Base-by-base conservation (phyloP, 2,113 vertebrate genomes). In the Aleadryas rufinucha region DNA sequence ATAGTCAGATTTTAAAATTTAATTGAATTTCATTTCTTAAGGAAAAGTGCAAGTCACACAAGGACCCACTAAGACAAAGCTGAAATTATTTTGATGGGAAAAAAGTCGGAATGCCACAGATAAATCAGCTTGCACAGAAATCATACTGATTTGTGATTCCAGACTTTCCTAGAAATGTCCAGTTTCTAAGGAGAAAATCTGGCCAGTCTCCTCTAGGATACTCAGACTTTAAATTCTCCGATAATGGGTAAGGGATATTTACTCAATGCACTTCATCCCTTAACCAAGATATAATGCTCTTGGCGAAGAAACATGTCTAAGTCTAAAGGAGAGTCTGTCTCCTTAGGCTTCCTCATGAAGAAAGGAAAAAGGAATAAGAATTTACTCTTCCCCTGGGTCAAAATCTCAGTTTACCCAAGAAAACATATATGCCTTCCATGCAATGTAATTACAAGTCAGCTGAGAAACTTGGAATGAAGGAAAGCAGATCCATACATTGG, bases 401-500 rank as follows among this genome's bases (percentile, higher is more conserved):
- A 89, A 90, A 89, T 93, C 90, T 92, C 71, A 70, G 26, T 92
- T 90, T 81, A 86, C 56, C 30, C 65, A 69, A 84, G 82, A 93
- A 97, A 95, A 80, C 63, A 77, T 65, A 87, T 74, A 81, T 71
- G 65, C 30, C 52, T 95, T 95, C 50, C 81, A 87, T 64, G 61
- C 54, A 84, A 60, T 42, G 63, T 84, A 95, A 97, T 95, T 96
- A 93, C 76, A 84, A 93, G 87, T 91, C 95, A 96, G 90, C 72
- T 93, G 94, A 93, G 94, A 97, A 97, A 96, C 76, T 59, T 89
- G 72, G 85, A 96, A 94, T 95, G 93, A 97, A 93, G 66, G 90
- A 95, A 97, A 97, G 70, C 95, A 97, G 97, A 96, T 97, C 94
- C 81, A 94, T 97, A 81, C 87, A 83, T 16, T 65, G 90, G 92